A percentile compares a stretch with the other conserved stretches of the same genome.
phyloP scores from a whole-genome alignment of 2,888 invertebrate genomes.

The Acrocera orbiculus region DNA sequence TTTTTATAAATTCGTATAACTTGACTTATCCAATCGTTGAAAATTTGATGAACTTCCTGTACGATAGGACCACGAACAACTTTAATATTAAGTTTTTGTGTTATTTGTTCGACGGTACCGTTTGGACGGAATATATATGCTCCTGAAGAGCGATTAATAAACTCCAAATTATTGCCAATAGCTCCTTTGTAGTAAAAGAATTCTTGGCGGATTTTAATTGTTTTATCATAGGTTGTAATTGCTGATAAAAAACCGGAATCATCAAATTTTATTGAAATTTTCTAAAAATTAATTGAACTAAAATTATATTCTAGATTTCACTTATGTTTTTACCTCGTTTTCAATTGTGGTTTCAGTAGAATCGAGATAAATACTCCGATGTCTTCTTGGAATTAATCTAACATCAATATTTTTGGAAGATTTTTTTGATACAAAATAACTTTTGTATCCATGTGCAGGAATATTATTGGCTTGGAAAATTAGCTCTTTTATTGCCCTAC shows the following conservation, averaged over 20 bases:
- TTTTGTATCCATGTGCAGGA: too few relatives aligned
- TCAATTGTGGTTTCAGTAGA: conserved; percentile 22
- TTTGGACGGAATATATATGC: conserved; percentile 80
- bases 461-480: too few relatives aligned
- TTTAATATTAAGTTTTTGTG: conserved; percentile 15
- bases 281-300: too few relatives aligned
- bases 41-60: conserved; percentile 41
- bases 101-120: conserved; percentile 22
- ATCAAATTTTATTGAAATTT: conserved; percentile 18
- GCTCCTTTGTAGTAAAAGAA: conserved; percentile 57
- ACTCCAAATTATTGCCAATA: conserved; percentile 43
- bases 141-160: conserved; percentile 59
- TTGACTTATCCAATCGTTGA: conserved; percentile 55
- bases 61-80: conserved; percentile 39
- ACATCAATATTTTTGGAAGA: too few relatives aligned
- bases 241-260: conserved; percentile 9
- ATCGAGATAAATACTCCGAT: too few relatives aligned
- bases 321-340: conserved; percentile 30
- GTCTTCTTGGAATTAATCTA: too few relatives aligned
- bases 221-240: conserved; percentile 15
- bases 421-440: too few relatives aligned
- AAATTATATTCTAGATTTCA: too few relatives aligned
- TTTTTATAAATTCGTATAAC: conserved; percentile 48
- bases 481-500: too few relatives aligned
- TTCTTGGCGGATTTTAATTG: conserved; percentile 34